Conservation (phyloP, 2,888 invertebrate genomes). For the Drosophila paranaensis region DNA sequence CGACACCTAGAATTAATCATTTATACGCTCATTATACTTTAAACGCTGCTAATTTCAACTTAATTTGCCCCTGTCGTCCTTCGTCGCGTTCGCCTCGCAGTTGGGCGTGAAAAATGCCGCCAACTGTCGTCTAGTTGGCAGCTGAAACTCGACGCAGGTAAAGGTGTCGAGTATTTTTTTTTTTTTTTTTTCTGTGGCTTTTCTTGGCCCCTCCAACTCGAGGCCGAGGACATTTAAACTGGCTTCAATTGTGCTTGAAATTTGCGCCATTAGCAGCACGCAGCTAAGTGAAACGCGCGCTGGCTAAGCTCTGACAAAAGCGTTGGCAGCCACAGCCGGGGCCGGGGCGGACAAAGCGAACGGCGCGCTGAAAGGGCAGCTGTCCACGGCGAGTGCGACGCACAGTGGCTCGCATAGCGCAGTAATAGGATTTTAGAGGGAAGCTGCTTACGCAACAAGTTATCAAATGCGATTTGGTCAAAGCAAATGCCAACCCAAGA, state of each 20-base stretch:
- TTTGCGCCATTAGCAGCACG: constrained; percentile 68
- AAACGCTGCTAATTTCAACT: constrained; percentile 69
- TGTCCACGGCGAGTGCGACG: constrained; percentile 6
- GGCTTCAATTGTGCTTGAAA: constrained; percentile 75
- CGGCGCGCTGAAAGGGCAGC: constrained; percentile 4
- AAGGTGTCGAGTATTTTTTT: constrained; percentile 31
- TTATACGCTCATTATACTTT: constrained; percentile 74
- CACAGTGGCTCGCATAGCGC: constrained; percentile 1
- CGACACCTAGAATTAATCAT: constrained; percentile 64
- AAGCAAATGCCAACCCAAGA: background rate
- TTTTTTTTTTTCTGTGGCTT: constrained; percentile 7
- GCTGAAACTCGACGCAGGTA: constrained; percentile 1
- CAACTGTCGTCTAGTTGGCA: constrained; percentile 32
- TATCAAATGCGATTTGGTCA: background rate
- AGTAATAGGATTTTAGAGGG: background rate
- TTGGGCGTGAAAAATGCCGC: constrained; percentile 34
- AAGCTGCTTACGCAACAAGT: constrained; percentile 14
- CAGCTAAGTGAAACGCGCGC: constrained; percentile 34
- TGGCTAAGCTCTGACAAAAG: constrained; percentile 13
- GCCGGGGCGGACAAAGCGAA: background rate
- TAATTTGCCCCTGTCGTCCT: constrained; percentile 45
- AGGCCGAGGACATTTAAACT: constrained; percentile 47
- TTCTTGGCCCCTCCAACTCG: background rate
- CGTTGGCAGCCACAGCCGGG: background rate
- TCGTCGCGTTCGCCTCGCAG: background rate